A percentile compares a stretch with the other conserved stretches of the same genome.
Evolutionary conservation across 2,113 vertebrate genomes (phyloP).

Genomic region (Laticauda laticaudata): DNA sequence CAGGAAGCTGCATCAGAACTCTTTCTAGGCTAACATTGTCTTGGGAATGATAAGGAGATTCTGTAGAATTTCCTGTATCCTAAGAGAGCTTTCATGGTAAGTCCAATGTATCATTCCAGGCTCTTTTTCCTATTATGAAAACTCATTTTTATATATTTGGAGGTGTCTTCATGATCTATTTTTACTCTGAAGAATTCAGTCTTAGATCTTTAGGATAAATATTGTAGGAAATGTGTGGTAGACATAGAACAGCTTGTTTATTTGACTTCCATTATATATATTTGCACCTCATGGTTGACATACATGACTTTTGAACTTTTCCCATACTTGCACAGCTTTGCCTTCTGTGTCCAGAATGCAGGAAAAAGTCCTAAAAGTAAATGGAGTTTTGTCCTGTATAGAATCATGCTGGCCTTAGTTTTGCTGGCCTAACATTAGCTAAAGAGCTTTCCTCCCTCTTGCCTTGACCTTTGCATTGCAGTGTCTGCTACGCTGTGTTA

Average conservation of each 20-base stretch:
- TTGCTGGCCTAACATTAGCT: neutral
- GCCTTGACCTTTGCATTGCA: neutral
- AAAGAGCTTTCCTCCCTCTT: neutral
- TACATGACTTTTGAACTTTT: neutral
- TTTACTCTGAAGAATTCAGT: neutral
- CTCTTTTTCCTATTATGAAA: neutral
- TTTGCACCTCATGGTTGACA: neutral
- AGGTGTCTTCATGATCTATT: neutral
- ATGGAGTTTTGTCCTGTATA: neutral
- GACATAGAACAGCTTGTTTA: neutral
- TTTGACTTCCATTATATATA: neutral
- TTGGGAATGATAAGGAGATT: neutral
- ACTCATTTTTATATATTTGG: neutral
- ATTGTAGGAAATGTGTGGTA: neutral
- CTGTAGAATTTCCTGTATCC: neutral
- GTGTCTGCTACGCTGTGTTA: neutral
- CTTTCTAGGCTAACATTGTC: neutral
- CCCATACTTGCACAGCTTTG: neutral
- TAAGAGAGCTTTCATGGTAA: neutral
- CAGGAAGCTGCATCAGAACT: neutral
- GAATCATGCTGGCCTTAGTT: neutral
- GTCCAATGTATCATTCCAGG: neutral
- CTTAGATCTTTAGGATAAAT: neutral
- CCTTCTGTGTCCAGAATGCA: neutral
- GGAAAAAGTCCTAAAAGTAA: neutral